Evolutionary conservation across 1,140 invertebrate species (phyloP), one percentile per base, ranked within the genome.

Genomic region (Harlomillsia oculata): DNA sequence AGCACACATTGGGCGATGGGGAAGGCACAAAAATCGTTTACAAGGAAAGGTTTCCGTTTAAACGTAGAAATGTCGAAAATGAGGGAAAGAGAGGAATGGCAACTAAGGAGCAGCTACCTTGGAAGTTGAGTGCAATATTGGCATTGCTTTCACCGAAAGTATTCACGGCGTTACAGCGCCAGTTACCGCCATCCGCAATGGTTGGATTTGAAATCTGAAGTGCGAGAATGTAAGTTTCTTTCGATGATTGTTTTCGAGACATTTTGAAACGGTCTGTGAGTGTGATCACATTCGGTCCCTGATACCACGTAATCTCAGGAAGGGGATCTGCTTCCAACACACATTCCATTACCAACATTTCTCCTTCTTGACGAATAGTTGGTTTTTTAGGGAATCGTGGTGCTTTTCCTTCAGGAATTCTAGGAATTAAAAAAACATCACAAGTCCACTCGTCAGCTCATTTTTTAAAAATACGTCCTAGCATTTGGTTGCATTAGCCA

Each of bases 101-200:
- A n/a, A n/a, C n/a, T n/a, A n/a, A n/a, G n/a, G n/a, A 48, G 29
- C 28, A 48, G 45, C 44, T 89, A 92, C 90, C 91, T 89, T 94
- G 89, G 79, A 98, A 97, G 75, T 99, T 99, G 65, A 99, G 83
- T 66, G 93, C 90, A 77, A 99, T 98, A 78, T 98, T 99, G 65
- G 96, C 96, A 80, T 98, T 99, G 75, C 91, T 96, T 80, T 99
- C 95, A 72, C 96, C 96, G 72, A 86, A 87, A 72, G 86, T 83
- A 82, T 99, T 99, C 76, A 93, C 89, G 57, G 95, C 96, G 75
- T 97, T 98, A 79, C 94, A 98, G 69, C 94, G 83, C 76, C 98
- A 99, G 73, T 93, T 91, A 58, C 96, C 96, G 65, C 93, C 94
- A 73, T 99, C 96, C 68, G 87, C 84, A 69, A 84, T 84, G 49